Base-by-base conservation (phyloP, 2,797 vertebrate species). In the Ctenopoma multispine region DNA sequence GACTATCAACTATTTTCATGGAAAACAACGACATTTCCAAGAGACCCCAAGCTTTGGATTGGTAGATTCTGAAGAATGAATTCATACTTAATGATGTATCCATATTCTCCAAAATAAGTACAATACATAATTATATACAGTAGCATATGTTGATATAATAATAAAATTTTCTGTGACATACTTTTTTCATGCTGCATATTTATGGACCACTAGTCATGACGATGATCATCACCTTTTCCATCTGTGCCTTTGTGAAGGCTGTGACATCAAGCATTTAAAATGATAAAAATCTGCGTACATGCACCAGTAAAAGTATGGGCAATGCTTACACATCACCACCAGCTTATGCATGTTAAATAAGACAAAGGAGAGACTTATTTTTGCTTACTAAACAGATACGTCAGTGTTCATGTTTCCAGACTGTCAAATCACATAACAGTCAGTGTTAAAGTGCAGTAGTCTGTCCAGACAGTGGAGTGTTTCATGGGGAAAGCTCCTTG, bases 341-440 rank as follows among this genome's bases (percentile, higher is more conserved):
- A 15, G 24, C 41, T 57, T 44, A 34, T 36, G 15, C 36, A 23
- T 40, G 55, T 29, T 38, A 44, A 56, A 56, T 29, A 63, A n/a
- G 49, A 59, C 56, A 61, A 27, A 51, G 17, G 15, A 31, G 50
- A 17, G 38, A 0, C 21, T 44, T 53, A 27, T 53, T 40, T 56
- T 29, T 46, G 38, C 43, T 38, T 9, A 27, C 18, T 48, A 54
- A 69, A 72, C 67, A 24, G 54, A 64, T 68, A 77, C 84, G 71
- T 77, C 79, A 77, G 85, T 57, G 0, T 72, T 80, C 75, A 12
- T 54, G 41, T 75, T 81, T 81, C 47, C 48, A 56, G 64, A 60
- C 21, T 76, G 66, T 79, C 56, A 34, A 77, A 29, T 79, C 80
- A 60, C 29, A 27, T 72, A 54, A 66, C 46, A 21, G 63, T 75